Evolutionary conservation across 2,113 vertebrate species (phyloP), one percentile per base, ranked within the genome.

Genomic region (Petrocephalus microphthalmus): DNA sequence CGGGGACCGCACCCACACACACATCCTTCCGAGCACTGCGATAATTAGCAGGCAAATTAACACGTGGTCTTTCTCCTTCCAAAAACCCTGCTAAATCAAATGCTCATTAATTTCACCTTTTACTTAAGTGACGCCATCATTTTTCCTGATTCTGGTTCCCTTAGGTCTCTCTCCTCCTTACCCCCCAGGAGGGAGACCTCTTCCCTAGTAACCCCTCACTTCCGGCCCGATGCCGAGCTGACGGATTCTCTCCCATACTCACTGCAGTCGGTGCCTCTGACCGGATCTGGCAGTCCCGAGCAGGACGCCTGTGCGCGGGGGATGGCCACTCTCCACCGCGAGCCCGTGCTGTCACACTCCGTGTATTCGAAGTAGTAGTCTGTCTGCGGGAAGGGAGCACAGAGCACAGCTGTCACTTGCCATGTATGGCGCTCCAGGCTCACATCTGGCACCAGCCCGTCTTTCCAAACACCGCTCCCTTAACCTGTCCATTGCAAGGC

Each of bases 321-420:
- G 91, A 99, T 96, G 91, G 98, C 97, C 84, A 99, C 98, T 89
- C 98, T 96, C 98, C 98, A 99, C 89, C 98, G 96, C 87, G 97
- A 97, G 88, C 98, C 98, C 11, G 95, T 98, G 93, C 97, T 97
- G 93, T 99, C 98, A 82, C 98, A 99, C 89, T 99, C 98, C 0
- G 98, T 99, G 93, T 99, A 99, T 94, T 99, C 96, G 90, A 96
- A 99, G 95, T 99, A 98, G 94, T 97, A 99, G 93, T 99, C 97
- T 25, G 89, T 93, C 98, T 99, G 96, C 90, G 95, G 95, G 92
- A 89, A 64, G 88, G 29, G 85, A 83, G 33, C 87, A 33, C 53
- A 49, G 87, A 2, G 22, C 87, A 88, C 2, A 60, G 33, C 71
- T 5, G 87, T 83, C 49, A 81, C 3, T 81, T 19, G 56, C 20